Percentiles rank a stretch among this genome's conserved stretches.
phyloP scores from a whole-genome alignment of 2,888 invertebrate species.

The Cheilosia vulpina region DNA sequence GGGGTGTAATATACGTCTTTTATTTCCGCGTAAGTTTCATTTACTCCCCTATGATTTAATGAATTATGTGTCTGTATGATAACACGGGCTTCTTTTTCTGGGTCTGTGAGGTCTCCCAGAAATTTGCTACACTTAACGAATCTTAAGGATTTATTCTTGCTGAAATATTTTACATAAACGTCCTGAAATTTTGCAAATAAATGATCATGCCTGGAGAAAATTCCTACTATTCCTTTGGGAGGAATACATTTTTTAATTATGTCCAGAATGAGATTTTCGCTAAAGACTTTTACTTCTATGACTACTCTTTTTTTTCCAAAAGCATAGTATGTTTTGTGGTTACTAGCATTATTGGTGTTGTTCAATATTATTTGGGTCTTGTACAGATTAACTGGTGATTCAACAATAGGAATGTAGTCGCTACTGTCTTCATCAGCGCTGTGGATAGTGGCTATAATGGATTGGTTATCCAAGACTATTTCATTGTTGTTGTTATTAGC shows the following conservation, averaged over 20 bases:
- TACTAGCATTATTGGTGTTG: too few species aligned
- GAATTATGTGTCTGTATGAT: conserved; percentile 1
- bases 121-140: conserved; percentile 28
- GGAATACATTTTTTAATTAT: conserved; percentile 29
- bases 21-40: conserved; percentile 35
- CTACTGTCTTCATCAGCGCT: too few species aligned
- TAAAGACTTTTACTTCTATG: conserved; percentile 38
- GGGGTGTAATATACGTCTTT: conserved; percentile 29
- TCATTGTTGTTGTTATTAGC: too few species aligned
- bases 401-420: too few species aligned
- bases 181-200: conserved; percentile 43
- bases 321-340: too few species aligned
- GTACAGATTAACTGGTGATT: too few species aligned
- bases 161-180: conserved; percentile 16
- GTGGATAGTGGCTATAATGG: too few species aligned
- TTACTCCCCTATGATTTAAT: conserved; percentile 1
- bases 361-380: too few species aligned
- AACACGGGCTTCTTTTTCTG: conserved; percentile 18
- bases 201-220: conserved; percentile 34
- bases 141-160: conserved; percentile 11
- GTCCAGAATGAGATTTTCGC: conserved; percentile 8
- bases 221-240: conserved; percentile 31
- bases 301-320: conserved; percentile 41
- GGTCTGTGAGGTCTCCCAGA: conserved; percentile 18
- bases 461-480: too few species aligned